Conservation (phyloP, 2,113 vertebrate species). For the Odontophorus gujanensis region DNA sequence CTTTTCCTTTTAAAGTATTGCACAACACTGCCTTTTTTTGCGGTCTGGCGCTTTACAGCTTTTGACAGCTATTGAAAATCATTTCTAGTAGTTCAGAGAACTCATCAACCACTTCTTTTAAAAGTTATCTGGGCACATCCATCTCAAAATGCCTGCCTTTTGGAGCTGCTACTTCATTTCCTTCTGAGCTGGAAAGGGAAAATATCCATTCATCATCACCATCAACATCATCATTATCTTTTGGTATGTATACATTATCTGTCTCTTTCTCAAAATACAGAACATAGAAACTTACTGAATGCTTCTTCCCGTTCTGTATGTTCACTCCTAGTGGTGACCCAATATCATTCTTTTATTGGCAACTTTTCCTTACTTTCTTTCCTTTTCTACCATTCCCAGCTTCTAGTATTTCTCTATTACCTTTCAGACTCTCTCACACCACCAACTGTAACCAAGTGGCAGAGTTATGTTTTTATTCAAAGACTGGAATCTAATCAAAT, state of each 20-base stretch:
- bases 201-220: conserved; percentile 36
- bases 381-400: neutral
- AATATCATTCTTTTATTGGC: neutral
- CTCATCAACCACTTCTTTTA: neutral
- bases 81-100: neutral
- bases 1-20: neutral
- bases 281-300: neutral
- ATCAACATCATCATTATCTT: neutral
- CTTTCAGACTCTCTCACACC: neutral
- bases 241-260: conserved; percentile 50
- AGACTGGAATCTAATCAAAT: neutral
- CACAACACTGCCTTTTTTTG: neutral
- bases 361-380: neutral
- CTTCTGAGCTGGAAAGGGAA: conserved; percentile 48
- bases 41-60: neutral
- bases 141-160: conserved; percentile 32
- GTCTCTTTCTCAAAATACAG: neutral
- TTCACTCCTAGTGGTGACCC: neutral
- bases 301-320: neutral
- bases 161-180: conserved; percentile 37
- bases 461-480: neutral
- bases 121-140: neutral
- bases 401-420: neutral
- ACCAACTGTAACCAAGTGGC: neutral
- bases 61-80: neutral